Base-by-base conservation (phyloP, 2,113 vertebrate genomes). In the Pardalotus punctatus region DNA sequence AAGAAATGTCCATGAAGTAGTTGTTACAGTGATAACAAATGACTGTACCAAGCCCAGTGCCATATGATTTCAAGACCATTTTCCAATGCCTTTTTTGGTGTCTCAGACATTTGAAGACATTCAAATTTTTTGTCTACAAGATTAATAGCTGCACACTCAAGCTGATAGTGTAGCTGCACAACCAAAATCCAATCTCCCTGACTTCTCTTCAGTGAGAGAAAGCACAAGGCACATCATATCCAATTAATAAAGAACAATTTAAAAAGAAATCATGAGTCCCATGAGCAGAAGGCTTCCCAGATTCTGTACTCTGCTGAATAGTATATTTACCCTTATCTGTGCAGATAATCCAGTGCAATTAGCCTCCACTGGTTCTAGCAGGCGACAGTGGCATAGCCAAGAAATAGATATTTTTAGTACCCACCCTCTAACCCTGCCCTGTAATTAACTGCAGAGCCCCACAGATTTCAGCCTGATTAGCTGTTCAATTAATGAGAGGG, bases 401-500 rank as follows among this genome's bases (percentile, higher is more conserved):
- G 53, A 56, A 66, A 83, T 8, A 56, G 95, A 12, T 76, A 91
- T 76, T 92, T 85, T 88, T 64, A 81, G 70, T 81, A 86, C 53
- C 54, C 82, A 66, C 57, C 70, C 76, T 90, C 93, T 94, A 93
- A 78, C 70, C 57, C 47, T 94, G 40, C 42, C 83, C 93, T 81
- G 28, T 62, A 94, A 94, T 94, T 81, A 95, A 88, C 62, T 86
- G 85, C 88, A 94, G 66, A 93, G 50, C 76, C 76, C 38, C 53
- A 62, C 56, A 76, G 77, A 56, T 92, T 95, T 91, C 86, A 94
- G 67, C 92, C 76, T 86, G 67, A 95, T 90, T 83, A 90, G 91
- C 58, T 89, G 56, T 78, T 84, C 93, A 88, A 0, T 53, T 94
- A 88, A 92, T 51, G 83, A 94, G 94, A 81, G 88, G 76, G 80